Evolutionary conservation across 1,140 invertebrate genomes (phyloP).

Genomic region (Cyphomyrmex costatus): DNA sequence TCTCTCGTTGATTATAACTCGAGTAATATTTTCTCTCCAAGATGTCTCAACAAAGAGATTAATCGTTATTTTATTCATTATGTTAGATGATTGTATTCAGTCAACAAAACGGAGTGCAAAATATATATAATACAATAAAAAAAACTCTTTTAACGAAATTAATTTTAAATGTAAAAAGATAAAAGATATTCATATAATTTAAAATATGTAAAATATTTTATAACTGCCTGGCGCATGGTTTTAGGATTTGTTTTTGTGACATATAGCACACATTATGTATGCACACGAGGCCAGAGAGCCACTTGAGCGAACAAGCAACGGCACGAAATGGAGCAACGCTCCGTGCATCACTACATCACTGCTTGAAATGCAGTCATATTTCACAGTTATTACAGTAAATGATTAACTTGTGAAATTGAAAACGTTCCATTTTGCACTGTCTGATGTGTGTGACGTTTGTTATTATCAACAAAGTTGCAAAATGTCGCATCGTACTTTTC

Average conservation of each 20-base stretch:
- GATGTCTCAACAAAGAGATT: neutral
- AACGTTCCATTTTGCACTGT: neutral
- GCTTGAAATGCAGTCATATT: neutral
- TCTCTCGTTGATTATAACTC: neutral
- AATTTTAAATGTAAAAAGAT: neutral
- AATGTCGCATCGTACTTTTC: neutral
- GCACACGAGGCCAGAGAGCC: neutral
- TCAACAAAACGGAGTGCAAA: neutral
- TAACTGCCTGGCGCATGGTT: neutral
- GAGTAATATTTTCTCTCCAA: neutral
- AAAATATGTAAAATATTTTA: slow-evolving; percentile 10
- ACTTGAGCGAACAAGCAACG: neutral
- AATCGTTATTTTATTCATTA: neutral
- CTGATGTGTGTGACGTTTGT: neutral
- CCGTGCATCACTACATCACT: neutral
- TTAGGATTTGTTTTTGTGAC: neutral
- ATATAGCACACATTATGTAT: neutral
- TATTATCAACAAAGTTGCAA: neutral
- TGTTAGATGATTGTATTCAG: neutral
- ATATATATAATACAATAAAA: neutral
- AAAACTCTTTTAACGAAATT: neutral
- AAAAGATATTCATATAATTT: neutral
- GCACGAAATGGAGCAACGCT: neutral
- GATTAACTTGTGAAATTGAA: neutral
- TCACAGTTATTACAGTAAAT: neutral